These are phyloP conservation scores for Bufo gargarizans DNA, from an alignment of 2,113 vertebrate species.

Conservation along the genomic window DNA sequence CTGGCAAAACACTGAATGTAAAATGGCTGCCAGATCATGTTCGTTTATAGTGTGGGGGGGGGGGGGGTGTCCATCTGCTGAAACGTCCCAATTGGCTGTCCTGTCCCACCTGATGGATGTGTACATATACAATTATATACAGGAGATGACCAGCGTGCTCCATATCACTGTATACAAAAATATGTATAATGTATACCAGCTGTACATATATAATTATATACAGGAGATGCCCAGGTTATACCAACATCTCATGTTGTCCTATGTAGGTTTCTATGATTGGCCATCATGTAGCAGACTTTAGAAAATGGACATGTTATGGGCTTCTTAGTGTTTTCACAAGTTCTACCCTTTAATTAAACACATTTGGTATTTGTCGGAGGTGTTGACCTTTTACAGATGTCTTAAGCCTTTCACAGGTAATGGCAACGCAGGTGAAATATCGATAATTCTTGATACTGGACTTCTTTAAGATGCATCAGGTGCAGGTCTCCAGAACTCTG, in stretches of 20 bases:
- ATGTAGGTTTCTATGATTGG: neutral
- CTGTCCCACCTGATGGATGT: neutral
- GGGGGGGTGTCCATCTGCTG: too few species aligned
- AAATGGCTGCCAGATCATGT: too few species aligned
- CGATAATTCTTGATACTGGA: constrained; percentile 17
- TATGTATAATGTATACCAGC: neutral
- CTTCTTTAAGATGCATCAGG: neutral
- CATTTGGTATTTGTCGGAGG: constrained; percentile 17
- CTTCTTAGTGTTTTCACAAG: neutral
- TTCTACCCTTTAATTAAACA: constrained; percentile 10
- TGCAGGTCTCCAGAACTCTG: neutral
- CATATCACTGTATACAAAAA: too few species aligned
- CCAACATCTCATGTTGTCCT: neutral
- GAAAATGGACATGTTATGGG: neutral
- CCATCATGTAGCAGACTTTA: neutral
- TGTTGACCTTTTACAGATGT: constrained; percentile 12
- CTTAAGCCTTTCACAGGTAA: constrained; percentile 9
- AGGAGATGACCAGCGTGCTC: neutral
- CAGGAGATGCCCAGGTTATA: neutral
- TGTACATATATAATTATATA: neutral
- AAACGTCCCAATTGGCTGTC: too few species aligned
- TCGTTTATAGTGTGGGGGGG: too few species aligned
- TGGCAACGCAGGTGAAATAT: neutral
- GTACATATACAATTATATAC: neutral
- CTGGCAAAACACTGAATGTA: too few species aligned